These are phyloP conservation scores for Apocrypta bakeri DNA, from an alignment of 1,140 invertebrate genomes.

Conservation along the genomic window DNA sequence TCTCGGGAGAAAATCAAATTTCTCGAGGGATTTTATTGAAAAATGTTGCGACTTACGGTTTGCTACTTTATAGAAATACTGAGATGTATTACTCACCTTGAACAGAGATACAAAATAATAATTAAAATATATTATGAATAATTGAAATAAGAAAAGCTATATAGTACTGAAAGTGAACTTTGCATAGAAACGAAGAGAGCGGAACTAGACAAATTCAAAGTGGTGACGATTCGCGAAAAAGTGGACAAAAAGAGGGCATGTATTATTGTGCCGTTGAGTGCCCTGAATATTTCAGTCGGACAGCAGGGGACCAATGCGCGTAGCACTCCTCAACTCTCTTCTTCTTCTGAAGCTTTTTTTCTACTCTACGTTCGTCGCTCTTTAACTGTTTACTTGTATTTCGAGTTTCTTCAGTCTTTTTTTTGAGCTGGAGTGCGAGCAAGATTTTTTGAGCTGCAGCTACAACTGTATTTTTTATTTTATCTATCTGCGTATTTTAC, in stretches of 20 bases:
- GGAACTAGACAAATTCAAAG: constrained; percentile 13
- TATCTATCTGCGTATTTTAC: no score
- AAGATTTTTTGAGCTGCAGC: background rate
- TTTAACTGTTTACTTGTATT: background rate
- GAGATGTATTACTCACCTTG: constrained; percentile 14
- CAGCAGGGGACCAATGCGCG: constrained; percentile 36
- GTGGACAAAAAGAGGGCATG: constrained; percentile 52
- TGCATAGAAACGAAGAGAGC: background rate
- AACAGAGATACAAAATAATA: constrained; percentile 15
- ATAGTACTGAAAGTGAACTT: background rate
- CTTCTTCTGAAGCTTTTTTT: constrained; percentile 6
- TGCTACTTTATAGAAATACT: background rate
- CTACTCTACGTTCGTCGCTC: background rate
- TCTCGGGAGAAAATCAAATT: background rate
- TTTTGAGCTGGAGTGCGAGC: background rate
- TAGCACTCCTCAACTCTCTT: constrained; percentile 35
- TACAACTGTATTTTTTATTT: no score
- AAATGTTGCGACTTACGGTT: background rate
- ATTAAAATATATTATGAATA: no score
- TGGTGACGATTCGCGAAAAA: constrained; percentile 9
- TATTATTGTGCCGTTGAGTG: constrained; percentile 63
- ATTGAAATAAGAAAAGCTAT: background rate
- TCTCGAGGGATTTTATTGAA: background rate
- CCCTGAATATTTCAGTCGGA: constrained; percentile 63
- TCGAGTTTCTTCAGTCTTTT: background rate